These are phyloP conservation scores for Eilema caniola DNA, from an alignment of 2,888 invertebrate genomes.

Conservation along the genomic window DNA sequence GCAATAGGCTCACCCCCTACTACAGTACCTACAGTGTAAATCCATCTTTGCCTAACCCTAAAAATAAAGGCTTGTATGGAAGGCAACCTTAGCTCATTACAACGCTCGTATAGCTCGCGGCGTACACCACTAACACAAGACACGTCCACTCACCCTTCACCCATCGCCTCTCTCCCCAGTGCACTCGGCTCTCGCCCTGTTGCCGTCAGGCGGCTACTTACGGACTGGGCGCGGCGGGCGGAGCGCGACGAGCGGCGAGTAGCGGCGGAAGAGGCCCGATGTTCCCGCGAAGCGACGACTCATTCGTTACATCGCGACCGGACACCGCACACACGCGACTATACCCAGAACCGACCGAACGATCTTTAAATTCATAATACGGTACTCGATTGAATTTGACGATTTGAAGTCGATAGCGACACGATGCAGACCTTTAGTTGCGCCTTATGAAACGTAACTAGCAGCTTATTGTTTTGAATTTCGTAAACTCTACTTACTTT, in stretches of 20 bases:
- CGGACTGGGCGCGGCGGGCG: constrained; percentile 17
- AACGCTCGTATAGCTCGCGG: neutral
- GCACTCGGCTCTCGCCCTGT: constrained; percentile 2
- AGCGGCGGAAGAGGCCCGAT: constrained; percentile 12
- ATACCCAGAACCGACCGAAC: neutral
- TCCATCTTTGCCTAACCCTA: no score
- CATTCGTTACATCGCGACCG: constrained; percentile 22
- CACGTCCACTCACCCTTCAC: neutral
- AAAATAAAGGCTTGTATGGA: neutral
- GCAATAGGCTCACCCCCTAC: no score
- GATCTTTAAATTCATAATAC: neutral
- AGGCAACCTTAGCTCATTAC: neutral
- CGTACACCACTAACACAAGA: neutral
- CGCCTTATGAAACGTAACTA: neutral
- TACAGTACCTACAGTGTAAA: no score
- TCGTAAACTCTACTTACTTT: neutral
- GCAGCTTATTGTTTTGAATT: neutral
- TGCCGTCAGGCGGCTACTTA: constrained; percentile 15
- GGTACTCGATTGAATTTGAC: neutral
- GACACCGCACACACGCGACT: constrained; percentile 22
- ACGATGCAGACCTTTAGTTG: neutral
- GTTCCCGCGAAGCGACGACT: constrained; percentile 10
- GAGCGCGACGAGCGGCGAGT: constrained; percentile 18
- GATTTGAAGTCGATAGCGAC: neutral
- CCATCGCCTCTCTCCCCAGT: neutral